Percentiles rank a stretch among this genome's conserved stretches.
These are phyloP conservation scores for Calypte anna DNA, from an alignment of 2,113 vertebrate species.

Conservation along the genomic window DNA sequence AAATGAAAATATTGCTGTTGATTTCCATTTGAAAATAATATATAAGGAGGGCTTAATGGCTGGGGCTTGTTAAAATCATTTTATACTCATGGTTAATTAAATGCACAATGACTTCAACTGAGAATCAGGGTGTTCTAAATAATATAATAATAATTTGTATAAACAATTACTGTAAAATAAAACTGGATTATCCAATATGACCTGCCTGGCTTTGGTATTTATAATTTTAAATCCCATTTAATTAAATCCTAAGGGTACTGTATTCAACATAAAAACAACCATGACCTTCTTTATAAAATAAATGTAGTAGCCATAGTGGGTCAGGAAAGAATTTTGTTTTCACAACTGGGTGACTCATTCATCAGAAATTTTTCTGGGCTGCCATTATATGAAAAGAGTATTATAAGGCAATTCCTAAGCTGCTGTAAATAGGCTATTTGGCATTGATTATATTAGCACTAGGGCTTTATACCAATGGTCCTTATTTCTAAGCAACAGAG, in stretches of 20 bases:
- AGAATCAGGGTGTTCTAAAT: constrained; percentile 53
- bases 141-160: constrained; percentile 65
- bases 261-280: constrained; percentile 19
- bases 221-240: constrained; percentile 67
- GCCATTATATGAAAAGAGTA: constrained; percentile 22
- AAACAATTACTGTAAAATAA: constrained; percentile 73
- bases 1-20: not conserved
- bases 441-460: not conserved
- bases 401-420: not conserved
- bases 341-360: constrained; percentile 9
- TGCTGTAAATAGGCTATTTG: not conserved
- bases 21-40: constrained; percentile 32
- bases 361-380: constrained; percentile 42
- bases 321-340: constrained; percentile 46
- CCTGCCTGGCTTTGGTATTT: constrained; percentile 27
- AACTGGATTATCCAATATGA: constrained; percentile 62
- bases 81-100: constrained; percentile 54
- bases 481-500: constrained; percentile 29
- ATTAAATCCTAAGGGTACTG: constrained; percentile 64
- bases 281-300: constrained; percentile 36
- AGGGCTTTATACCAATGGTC: not conserved
- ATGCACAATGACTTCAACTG: constrained; percentile 46
- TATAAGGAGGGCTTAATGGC: constrained; percentile 20
- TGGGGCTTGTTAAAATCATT: constrained; percentile 41
- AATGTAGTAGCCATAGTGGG: constrained; percentile 21